Percentiles rank a stretch among this genome's conserved stretches.
Evolutionary conservation across 2,797 vertebrate species (phyloP).

Genomic region (Mareca strepera): DNA sequence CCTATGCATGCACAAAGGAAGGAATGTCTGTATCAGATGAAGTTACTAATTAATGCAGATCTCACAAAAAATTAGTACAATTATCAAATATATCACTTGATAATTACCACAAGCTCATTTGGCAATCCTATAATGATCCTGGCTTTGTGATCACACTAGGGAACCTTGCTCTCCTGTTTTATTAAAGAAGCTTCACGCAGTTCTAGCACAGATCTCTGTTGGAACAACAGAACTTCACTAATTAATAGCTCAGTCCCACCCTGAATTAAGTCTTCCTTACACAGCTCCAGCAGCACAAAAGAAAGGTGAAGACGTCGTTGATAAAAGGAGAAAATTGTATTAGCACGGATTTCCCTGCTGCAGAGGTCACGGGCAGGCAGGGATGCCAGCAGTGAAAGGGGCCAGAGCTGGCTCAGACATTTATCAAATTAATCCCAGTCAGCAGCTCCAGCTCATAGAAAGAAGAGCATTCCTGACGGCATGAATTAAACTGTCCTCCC

Average conservation of each 20-base stretch:
- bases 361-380: background rate
- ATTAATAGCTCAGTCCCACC: slow-evolving; percentile 34
- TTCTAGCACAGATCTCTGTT: slow-evolving; percentile 2
- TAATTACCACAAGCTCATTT: slow-evolving; percentile 49
- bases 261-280: background rate
- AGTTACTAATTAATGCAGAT: slow-evolving; percentile 6
- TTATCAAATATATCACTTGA: slow-evolving; percentile 40
- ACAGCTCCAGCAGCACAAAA: background rate
- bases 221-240: slow-evolving; percentile 21
- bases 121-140: slow-evolving; percentile 13
- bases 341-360: background rate
- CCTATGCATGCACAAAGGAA: background rate
- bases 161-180: slow-evolving; percentile 24
- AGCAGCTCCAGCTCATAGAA: background rate
- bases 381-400: background rate
- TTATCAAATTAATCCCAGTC: background rate
- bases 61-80: background rate
- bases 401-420: background rate
- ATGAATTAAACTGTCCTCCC: background rate
- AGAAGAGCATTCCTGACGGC: background rate
- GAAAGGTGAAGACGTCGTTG: slow-evolving; percentile 37
- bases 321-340: slow-evolving; percentile 1
- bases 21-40: background rate
- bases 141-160: slow-evolving; percentile 36
- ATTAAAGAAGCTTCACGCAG: slow-evolving; percentile 34